Conservation (phyloP, 2,797 vertebrate genomes). For the Crypturellus tataupa region DNA sequence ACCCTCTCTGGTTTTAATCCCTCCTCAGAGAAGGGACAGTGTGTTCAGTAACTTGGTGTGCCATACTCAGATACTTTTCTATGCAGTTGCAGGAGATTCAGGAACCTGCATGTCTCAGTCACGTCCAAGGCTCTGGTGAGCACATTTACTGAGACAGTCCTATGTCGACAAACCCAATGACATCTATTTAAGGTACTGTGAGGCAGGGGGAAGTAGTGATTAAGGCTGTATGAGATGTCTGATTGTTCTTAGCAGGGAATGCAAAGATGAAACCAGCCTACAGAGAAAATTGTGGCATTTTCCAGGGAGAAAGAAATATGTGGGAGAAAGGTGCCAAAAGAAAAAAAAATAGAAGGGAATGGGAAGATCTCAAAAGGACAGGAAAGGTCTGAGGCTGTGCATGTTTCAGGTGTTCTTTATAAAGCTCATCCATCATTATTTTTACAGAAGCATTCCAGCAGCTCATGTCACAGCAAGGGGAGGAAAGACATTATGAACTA, state of each 20-base stretch:
- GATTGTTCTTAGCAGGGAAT: background rate
- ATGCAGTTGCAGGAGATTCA: background rate
- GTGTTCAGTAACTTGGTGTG: background rate
- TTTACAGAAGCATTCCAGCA: background rate
- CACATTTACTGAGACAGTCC: background rate
- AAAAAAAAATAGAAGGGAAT: background rate
- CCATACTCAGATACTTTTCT: too few species aligned
- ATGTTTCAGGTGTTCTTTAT: background rate
- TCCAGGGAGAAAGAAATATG: background rate
- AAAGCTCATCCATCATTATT: background rate
- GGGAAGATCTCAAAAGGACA: background rate
- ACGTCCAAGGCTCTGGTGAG: background rate
- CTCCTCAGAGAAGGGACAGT: background rate
- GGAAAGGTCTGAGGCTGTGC: background rate
- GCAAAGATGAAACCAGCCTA: background rate
- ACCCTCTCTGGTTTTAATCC: background rate
- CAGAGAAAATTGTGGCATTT: background rate
- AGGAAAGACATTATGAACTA: background rate
- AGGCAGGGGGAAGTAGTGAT: background rate
- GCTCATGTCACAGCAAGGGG: background rate
- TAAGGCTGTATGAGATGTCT: background rate
- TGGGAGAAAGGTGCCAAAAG: background rate
- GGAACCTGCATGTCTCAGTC: background rate
- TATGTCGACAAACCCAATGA: background rate
- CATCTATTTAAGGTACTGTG: background rate